phyloP scores from a whole-genome alignment of 35 echinoderm and acorn worm species.

The Nesometra sesokonis region DNA sequence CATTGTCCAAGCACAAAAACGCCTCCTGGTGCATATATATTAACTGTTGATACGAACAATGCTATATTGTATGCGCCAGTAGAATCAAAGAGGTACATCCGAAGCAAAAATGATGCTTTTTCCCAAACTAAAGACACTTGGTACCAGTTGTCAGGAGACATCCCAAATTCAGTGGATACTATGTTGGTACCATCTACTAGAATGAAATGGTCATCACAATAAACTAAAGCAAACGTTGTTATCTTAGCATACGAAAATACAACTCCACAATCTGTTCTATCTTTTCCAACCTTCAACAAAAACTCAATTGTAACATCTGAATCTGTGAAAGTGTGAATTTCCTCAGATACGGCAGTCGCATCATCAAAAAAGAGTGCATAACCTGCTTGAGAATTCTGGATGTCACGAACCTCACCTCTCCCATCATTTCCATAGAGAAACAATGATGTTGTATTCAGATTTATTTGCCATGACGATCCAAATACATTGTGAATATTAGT shows the following conservation, averaged over 20 bases:
- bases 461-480: slow-evolving; percentile 19
- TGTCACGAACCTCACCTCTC: slow-evolving; percentile 40
- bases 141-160: slow-evolving; percentile 55
- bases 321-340: slow-evolving; percentile 49
- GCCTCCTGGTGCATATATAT: slow-evolving; percentile 54
- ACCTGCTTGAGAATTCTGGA: slow-evolving; percentile 34
- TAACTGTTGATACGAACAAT: slow-evolving; percentile 13
- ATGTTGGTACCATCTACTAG: slow-evolving; percentile 4
- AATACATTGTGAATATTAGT: slow-evolving; percentile 49
- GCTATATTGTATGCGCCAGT: neutral
- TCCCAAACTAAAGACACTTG: slow-evolving; percentile 54
- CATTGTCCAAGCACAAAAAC: slow-evolving; percentile 53
- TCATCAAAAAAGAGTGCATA: slow-evolving; percentile 76
- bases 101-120: slow-evolving; percentile 11
- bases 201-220: slow-evolving; percentile 26
- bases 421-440: slow-evolving; percentile 44
- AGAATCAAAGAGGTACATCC: slow-evolving; percentile 39
- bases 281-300: slow-evolving; percentile 8
- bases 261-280: slow-evolving; percentile 18
- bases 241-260: slow-evolving; percentile 47
- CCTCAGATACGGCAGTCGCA: slow-evolving; percentile 18
- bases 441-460: slow-evolving; percentile 11
- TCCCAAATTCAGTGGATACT: slow-evolving; percentile 13
- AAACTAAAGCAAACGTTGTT: slow-evolving; percentile 28
- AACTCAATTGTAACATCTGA: slow-evolving; percentile 82